phyloP scores from a whole-genome alignment of 1,140 invertebrate species.

The Copidosoma floridanum region DNA sequence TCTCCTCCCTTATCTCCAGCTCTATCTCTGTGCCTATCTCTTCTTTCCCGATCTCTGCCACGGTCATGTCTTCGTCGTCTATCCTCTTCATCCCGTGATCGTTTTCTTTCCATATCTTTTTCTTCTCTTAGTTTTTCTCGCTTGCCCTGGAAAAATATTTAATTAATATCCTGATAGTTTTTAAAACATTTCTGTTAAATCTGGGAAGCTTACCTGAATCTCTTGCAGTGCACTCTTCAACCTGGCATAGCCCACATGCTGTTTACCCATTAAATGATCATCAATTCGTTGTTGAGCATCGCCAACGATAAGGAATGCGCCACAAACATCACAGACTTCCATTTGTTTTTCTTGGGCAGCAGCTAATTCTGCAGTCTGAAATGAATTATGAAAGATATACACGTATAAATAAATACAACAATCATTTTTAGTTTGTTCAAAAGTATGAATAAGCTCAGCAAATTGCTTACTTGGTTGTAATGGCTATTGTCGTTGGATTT shows the following conservation, averaged over 20 bases:
- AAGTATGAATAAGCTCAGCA: too few species aligned
- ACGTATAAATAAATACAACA: slow-evolving; percentile 7
- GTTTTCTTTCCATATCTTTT: slow-evolving; percentile 63
- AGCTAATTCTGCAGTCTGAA: slow-evolving; percentile 71
- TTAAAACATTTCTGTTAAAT: background rate
- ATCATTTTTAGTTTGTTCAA: background rate
- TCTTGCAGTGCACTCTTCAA: slow-evolving; percentile 69
- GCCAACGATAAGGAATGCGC: slow-evolving; percentile 96
- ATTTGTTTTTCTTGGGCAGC: slow-evolving; percentile 93
- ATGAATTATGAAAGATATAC: background rate
- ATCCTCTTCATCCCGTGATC: slow-evolving; percentile 55
- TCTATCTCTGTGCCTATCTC: slow-evolving; percentile 45
- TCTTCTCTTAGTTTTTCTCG: slow-evolving; percentile 68
- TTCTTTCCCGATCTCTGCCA: slow-evolving; percentile 45
- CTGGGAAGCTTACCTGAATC: slow-evolving; percentile 21
- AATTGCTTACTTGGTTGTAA: slow-evolving; percentile 64
- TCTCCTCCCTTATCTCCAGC: slow-evolving; percentile 52
- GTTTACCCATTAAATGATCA: slow-evolving; percentile 97
- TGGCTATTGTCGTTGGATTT: slow-evolving; percentile 79
- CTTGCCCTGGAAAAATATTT: slow-evolving; percentile 46
- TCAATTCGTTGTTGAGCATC: slow-evolving; percentile 97
- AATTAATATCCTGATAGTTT: background rate
- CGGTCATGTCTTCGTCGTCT: slow-evolving; percentile 46
- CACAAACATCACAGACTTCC: slow-evolving; percentile 98
- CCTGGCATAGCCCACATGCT: slow-evolving; percentile 88